phyloP scores from a whole-genome alignment of 2,888 invertebrate species.

The Drosophila leonis region DNA sequence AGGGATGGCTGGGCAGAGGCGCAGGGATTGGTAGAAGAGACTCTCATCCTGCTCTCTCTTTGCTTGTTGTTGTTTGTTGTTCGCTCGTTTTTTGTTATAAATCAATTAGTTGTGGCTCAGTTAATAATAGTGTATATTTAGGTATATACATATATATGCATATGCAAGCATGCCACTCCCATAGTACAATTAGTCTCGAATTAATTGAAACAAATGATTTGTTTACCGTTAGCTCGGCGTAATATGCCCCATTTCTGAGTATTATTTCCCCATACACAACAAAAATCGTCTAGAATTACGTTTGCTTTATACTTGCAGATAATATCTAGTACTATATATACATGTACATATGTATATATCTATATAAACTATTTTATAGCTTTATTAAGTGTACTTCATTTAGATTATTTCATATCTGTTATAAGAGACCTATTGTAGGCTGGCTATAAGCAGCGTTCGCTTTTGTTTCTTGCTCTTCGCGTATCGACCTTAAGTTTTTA shows the following conservation, averaged over 20 bases:
- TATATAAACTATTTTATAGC: neutral
- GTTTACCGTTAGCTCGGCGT: constrained; percentile 4
- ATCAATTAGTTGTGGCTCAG: constrained; percentile 42
- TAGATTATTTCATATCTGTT: constrained; percentile 30
- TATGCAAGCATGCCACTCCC: constrained; percentile 8
- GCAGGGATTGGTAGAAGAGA: neutral
- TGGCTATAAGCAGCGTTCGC: neutral
- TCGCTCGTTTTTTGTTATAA: constrained; percentile 41
- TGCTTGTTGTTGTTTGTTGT: constrained; percentile 5
- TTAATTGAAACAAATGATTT: constrained; percentile 19
- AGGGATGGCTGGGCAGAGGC: neutral
- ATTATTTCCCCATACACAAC: constrained; percentile 1
- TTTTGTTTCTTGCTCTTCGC: constrained; percentile 1
- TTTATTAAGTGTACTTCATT: constrained; percentile 8
- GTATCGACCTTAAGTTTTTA: constrained; percentile 22
- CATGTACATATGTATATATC: neutral
- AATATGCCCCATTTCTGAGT: constrained; percentile 1
- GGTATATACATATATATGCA: neutral
- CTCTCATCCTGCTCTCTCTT: constrained; percentile 22
- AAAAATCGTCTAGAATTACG: neutral
- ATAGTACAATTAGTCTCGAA: constrained; percentile 23
- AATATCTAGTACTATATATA: neutral
- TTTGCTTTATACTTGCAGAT: neutral
- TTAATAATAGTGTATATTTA: neutral
- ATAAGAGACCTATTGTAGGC: neutral